Percentiles rank a stretch among this genome's conserved stretches.
Evolutionary conservation across 2,888 invertebrate species (phyloP).

Genomic region (Keiferia lycopersicella): DNA sequence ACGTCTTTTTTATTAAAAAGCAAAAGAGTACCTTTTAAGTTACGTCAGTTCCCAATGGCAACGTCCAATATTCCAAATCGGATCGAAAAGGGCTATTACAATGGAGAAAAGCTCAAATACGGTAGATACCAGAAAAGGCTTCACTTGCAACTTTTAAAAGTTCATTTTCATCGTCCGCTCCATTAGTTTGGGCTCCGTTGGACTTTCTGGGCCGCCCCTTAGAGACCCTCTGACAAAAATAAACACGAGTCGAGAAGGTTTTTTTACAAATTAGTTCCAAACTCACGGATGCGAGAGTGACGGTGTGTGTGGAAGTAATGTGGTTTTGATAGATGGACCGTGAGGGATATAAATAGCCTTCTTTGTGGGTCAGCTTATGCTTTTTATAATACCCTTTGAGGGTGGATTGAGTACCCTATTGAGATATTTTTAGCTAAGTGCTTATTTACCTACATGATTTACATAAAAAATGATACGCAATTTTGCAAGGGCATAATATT

Average conservation of each 20-base stretch:
- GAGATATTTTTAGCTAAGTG: no score
- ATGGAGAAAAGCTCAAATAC: conserved; percentile 4
- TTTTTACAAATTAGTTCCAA: conserved; percentile 55
- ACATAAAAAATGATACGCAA: no score
- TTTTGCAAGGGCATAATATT: no score
- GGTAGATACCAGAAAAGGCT: conserved; percentile 32
- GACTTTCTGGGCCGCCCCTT: neutral
- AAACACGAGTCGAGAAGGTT: conserved; percentile 57
- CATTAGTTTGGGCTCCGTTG: conserved; percentile 62
- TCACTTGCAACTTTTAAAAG: conserved; percentile 59
- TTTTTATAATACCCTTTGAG: neutral
- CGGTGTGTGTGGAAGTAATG: conserved; percentile 10
- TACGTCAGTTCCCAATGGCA: neutral
- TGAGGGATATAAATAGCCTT: conserved; percentile 3
- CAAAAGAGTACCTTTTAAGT: no score
- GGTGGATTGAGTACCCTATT: neutral
- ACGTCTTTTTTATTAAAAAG: no score
- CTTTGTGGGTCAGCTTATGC: neutral
- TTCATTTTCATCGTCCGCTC: conserved; percentile 62
- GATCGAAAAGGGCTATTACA: neutral
- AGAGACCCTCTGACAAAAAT: conserved; percentile 45
- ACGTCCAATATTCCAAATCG: neutral
- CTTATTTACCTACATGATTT: no score
- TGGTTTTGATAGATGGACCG: conserved; percentile 10
- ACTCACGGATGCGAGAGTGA: conserved; percentile 16